phyloP scores from a whole-genome alignment of 2,797 vertebrate genomes.

The Myotis pilosus region DNA sequence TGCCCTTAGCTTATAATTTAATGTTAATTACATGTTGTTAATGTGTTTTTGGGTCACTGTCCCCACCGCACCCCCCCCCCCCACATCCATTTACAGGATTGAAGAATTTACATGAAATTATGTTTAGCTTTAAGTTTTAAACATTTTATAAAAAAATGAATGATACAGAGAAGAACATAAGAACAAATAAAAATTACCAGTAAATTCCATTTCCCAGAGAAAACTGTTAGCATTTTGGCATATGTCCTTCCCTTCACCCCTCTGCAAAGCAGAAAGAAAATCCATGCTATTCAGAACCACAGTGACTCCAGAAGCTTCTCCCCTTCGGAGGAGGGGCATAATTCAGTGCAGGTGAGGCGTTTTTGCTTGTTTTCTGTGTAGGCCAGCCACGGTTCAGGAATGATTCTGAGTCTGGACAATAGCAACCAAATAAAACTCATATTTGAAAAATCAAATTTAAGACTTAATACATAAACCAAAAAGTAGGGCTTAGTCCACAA shows the following conservation, averaged over 20 bases:
- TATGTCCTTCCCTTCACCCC: too few species aligned
- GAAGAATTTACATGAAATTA: conserved; percentile 17
- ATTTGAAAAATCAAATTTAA: conserved; percentile 39
- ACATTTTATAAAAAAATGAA: conserved; percentile 21
- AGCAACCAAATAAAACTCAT: background rate
- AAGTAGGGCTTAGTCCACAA: background rate
- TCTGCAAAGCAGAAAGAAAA: background rate
- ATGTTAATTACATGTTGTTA: background rate
- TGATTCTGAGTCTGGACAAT: background rate
- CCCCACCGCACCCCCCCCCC: rapidly evolving
- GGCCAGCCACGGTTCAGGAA: background rate
- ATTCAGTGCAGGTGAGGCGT: background rate
- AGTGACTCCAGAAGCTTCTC: background rate
- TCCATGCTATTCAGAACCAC: background rate
- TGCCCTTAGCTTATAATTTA: background rate
- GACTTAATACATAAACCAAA: background rate
- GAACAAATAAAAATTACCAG: background rate
- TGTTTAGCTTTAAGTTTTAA: conserved; percentile 47
- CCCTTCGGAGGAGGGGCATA: background rate
- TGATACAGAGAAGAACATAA: background rate
- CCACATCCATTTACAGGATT: background rate
- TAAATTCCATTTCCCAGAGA: conserved; percentile 17
- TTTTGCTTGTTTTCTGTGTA: background rate
- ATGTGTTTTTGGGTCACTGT: conserved; percentile 18
- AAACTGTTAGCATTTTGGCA: background rate